Evolutionary conservation across 2,888 invertebrate genomes (phyloP), one percentile per base, ranked within the genome.

Genomic region (Heliothis peltigera): DNA sequence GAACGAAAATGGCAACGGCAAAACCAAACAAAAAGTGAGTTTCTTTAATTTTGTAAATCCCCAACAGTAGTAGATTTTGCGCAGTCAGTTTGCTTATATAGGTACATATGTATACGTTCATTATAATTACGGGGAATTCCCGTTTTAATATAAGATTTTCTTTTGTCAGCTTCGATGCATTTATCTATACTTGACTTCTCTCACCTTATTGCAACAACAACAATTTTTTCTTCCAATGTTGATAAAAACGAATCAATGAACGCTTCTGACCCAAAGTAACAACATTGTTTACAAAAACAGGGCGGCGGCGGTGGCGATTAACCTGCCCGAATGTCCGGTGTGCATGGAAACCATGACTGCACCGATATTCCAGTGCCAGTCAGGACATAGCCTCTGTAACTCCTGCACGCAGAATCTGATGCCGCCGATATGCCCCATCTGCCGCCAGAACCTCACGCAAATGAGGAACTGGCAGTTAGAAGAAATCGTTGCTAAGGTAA

Each of bases 381-480:
- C 92, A 0, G 94, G 94, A 3, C 94, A 95, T 78, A 94, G 94
- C 65, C 83, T 95, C 21, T 95, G 94, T 78, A 84, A 87, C 70
- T 70, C 70, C 0, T 94, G 94, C 76, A 92, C 92, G 2, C 76
- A 71, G 39, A 84, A 67, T 28, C 80, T 95, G 59, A 52, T 79
- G 44, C 91, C 93, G 10, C 88, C 92, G 0, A 80, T 84, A 22
- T 95, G 94, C 65, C 94, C 94, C 3, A 88, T 93, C 35, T 95
- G 94, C 76, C 91, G 94, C 15, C 89, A 92, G 75, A 64, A 85
- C 1, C 93, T 95, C 89, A 94, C 93, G 4, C 92, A 93, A 82
- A 93, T 93, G 89, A 87, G 94, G 74, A 95, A 93, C 79, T 91
- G 91, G 89, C 87, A 89, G 56, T 86, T 95, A 1, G 94, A 94